Evolutionary conservation across 2,113 vertebrate species (phyloP).

Genomic region (Rhizomys pruinosus): DNA sequence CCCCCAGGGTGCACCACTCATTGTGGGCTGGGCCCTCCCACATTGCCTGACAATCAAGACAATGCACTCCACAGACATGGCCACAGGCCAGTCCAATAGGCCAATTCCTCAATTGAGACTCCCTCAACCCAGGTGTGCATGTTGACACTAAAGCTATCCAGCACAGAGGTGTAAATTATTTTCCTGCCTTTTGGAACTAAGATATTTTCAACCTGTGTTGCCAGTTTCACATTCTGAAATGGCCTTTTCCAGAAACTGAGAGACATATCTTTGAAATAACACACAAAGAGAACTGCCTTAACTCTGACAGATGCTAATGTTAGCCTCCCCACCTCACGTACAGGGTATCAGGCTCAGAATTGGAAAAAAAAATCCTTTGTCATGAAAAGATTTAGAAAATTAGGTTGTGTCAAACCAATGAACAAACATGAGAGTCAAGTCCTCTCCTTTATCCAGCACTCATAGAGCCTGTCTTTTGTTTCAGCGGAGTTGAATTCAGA

Average conservation of each 20-base stretch:
- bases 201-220: not conserved
- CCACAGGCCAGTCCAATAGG: too few relatives aligned
- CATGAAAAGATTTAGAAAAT: not conserved
- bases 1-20: too few relatives aligned
- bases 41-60: too few relatives aligned
- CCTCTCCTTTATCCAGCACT: rapidly evolving
- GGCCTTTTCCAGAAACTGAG: not conserved
- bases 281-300: too few relatives aligned
- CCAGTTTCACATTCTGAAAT: not conserved
- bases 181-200: not conserved
- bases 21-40: too few relatives aligned
- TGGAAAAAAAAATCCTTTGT: not conserved
- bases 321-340: not conserved
- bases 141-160: too few relatives aligned
- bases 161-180: constrained; percentile 13
- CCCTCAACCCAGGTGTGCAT: too few relatives aligned
- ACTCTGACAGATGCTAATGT: not conserved
- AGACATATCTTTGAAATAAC: not conserved
- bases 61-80: too few relatives aligned
- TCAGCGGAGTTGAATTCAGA: not conserved
- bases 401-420: not conserved
- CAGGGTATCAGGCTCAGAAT: not conserved
- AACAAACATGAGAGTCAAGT: not conserved
- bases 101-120: too few relatives aligned
- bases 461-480: too few relatives aligned